Percentiles rank a stretch among this genome's conserved stretches.
Evolutionary conservation across 2,888 invertebrate species (phyloP).

Genomic region (Smittia sp.): DNA sequence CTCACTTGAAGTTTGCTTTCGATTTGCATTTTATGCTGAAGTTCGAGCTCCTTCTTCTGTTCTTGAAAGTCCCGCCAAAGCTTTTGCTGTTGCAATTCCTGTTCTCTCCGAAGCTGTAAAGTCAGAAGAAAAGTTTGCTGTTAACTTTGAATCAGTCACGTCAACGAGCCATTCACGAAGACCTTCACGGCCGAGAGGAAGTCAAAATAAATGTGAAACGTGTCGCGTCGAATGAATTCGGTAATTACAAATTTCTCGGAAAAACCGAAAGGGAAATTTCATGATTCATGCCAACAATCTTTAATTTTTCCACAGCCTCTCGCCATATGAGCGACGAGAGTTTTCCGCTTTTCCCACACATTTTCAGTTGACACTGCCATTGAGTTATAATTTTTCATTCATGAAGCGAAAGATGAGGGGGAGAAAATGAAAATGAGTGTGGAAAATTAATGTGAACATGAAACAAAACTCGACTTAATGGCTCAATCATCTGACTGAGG

Average conservation of each 20-base stretch:
- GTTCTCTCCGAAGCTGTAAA: slow-evolving; percentile 87
- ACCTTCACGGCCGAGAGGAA: neutral
- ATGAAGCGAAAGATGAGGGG: neutral
- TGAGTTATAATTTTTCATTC: slow-evolving; percentile 31
- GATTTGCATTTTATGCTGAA: slow-evolving; percentile 87
- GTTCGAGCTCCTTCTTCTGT: slow-evolving; percentile 84
- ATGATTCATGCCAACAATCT: neutral
- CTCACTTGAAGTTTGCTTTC: slow-evolving; percentile 83
- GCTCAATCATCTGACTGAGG: neutral
- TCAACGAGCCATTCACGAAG: neutral
- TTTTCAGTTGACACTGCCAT: slow-evolving; percentile 26
- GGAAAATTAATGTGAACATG: slow-evolving; percentile 4
- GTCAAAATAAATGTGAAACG: too few relatives aligned
- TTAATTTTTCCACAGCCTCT: neutral
- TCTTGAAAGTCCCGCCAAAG: slow-evolving; percentile 88
- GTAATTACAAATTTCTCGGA: slow-evolving; percentile 1
- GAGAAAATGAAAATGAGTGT: neutral
- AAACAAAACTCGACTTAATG: neutral
- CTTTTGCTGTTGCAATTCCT: slow-evolving; percentile 88
- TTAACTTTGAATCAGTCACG: neutral
- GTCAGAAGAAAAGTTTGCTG: slow-evolving; percentile 39
- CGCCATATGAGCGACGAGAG: neutral
- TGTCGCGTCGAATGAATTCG: too few relatives aligned
- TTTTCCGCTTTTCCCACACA: slow-evolving; percentile 29
- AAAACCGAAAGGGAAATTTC: neutral